Evolutionary conservation across 2,113 vertebrate genomes (phyloP).

Genomic region (Saiga tatarica): DNA sequence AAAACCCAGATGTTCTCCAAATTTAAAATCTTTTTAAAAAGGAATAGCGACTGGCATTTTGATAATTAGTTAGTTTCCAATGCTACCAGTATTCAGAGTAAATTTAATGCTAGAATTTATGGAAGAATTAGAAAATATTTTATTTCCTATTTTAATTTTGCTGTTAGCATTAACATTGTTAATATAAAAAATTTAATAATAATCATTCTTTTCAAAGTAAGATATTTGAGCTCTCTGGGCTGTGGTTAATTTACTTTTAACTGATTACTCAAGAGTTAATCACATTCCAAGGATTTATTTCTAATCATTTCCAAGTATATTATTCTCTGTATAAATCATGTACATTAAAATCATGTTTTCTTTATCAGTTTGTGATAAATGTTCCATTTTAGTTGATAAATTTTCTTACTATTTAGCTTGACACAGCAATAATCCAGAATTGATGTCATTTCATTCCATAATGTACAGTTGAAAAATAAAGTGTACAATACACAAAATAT

Average conservation of each 20-base stretch:
- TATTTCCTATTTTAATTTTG: slow-evolving; percentile 27
- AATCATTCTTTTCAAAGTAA: neutral
- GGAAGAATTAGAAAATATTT: neutral
- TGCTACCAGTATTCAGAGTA: neutral
- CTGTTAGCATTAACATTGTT: neutral
- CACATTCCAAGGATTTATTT: neutral
- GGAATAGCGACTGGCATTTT: neutral
- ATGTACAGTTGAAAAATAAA: neutral
- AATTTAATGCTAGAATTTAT: neutral
- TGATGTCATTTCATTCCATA: neutral
- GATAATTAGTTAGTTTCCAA: slow-evolving; percentile 7
- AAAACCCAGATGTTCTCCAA: neutral
- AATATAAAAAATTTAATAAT: neutral
- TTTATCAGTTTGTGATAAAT: neutral
- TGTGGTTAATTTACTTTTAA: neutral
- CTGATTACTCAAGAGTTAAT: neutral
- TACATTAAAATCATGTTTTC: neutral
- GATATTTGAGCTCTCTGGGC: neutral
- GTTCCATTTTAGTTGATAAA: neutral
- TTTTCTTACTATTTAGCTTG: neutral
- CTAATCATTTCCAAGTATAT: neutral
- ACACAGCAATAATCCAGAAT: neutral
- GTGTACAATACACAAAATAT: neutral
- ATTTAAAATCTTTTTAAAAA: neutral
- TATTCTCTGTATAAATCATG: neutral